A percentile compares a stretch with the other conserved stretches of the same genome.
These are phyloP conservation scores for Sardinella longiceps DNA, from an alignment of 2,797 vertebrate genomes.

Conservation along the genomic window DNA sequence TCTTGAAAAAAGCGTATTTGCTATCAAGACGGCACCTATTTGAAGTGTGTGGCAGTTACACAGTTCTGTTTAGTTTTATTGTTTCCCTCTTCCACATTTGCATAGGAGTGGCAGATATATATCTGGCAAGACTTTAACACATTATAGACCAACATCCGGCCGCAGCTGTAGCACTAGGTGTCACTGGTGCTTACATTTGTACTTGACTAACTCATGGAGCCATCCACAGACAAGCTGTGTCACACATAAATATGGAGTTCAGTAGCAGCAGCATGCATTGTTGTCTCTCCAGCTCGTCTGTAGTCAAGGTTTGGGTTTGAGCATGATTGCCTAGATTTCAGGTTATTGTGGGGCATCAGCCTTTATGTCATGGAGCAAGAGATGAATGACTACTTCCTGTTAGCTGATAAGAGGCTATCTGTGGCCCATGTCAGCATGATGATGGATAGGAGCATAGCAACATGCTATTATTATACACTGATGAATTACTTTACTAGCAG, in stretches of 20 bases:
- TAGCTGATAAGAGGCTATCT: neutral
- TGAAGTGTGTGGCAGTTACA: neutral
- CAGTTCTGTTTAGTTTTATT: neutral
- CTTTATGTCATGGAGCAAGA: neutral
- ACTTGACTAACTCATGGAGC: neutral
- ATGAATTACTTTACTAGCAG: neutral
- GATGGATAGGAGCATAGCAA: neutral
- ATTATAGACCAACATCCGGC: neutral
- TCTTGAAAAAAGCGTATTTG: neutral
- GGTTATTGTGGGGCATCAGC: neutral
- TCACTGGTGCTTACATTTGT: neutral
- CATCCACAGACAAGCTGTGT: neutral
- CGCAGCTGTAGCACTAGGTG: neutral
- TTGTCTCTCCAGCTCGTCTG: neutral
- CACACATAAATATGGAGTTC: neutral
- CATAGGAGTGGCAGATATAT: neutral
- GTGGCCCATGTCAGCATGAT: neutral
- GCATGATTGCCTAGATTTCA: constrained; percentile 1
- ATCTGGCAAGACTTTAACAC: neutral
- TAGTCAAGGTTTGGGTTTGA: neutral
- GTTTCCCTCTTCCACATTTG: neutral
- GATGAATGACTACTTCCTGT: neutral
- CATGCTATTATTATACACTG: neutral
- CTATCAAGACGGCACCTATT: neutral
- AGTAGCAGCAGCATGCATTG: neutral